Percentiles rank a stretch among this genome's conserved stretches.
Evolutionary conservation across 2,113 vertebrate species (phyloP).

Genomic region (Apistogramma diplotaenia): DNA sequence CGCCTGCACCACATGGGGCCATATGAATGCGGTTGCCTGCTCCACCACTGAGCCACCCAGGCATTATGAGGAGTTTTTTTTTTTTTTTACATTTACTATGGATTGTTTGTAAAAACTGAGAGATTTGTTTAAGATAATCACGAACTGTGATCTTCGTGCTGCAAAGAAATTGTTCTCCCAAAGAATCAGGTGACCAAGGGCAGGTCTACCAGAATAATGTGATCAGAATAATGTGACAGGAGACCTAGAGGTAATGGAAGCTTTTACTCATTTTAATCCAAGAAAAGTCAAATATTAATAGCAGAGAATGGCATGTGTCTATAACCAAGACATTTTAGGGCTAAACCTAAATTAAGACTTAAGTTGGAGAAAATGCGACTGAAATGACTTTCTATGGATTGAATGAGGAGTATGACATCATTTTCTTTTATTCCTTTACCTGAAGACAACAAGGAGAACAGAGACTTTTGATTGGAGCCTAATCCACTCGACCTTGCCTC

Average conservation of each 20-base stretch:
- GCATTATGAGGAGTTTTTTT: neutral
- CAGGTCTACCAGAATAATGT: neutral
- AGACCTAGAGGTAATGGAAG: neutral
- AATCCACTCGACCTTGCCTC: slow-evolving; percentile 6
- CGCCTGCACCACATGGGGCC: too few species aligned
- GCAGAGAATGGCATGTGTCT: neutral
- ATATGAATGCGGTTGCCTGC: too few species aligned
- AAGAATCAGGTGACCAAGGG: neutral
- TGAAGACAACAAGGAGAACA: slow-evolving; percentile 2
- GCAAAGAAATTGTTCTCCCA: neutral
- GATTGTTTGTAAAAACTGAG: neutral
- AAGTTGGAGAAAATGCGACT: neutral
- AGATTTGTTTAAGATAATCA: neutral
- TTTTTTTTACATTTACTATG: neutral
- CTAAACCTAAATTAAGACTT: neutral
- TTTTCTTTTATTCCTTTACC: neutral
- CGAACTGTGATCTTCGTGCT: neutral
- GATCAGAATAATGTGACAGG: neutral
- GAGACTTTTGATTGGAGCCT: slow-evolving; percentile 10
- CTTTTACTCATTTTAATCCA: neutral
- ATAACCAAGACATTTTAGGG: neutral
- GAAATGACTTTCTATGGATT: neutral
- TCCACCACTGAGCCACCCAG: too few species aligned
- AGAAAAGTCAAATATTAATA: neutral
- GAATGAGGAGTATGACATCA: neutral